Conservation (phyloP, 2,888 invertebrate species). For the Diplolepis rosae region DNA sequence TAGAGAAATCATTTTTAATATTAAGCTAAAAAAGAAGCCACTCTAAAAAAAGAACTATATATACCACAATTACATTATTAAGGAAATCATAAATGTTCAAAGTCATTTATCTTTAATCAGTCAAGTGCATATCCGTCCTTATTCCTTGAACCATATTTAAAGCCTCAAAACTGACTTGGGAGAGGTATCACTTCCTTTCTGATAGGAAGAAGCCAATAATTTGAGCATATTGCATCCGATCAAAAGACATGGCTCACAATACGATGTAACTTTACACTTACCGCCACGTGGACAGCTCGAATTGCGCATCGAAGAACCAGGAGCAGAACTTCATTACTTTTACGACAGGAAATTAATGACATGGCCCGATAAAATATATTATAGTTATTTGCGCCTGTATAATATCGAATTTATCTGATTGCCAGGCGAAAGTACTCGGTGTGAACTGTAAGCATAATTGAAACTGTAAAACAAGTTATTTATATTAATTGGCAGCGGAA, state of each 20-base stretch:
- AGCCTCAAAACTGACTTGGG: neutral
- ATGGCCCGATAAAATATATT: slow-evolving; percentile 18
- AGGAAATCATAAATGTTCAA: too few species aligned
- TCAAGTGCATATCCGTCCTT: too few species aligned
- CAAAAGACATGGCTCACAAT: neutral
- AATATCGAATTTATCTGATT: slow-evolving; percentile 23
- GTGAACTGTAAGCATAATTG: slow-evolving; percentile 14
- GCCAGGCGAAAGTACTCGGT: neutral
- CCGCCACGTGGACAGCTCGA: neutral
- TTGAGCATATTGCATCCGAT: neutral
- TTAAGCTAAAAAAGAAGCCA: too few species aligned
- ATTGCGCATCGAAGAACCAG: slow-evolving; percentile 8
- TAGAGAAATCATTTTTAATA: too few species aligned
- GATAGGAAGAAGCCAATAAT: neutral
- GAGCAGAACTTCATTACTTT: slow-evolving; percentile 24
- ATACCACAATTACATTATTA: too few species aligned
- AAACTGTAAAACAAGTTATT: slow-evolving; percentile 28
- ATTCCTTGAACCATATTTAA: neutral
- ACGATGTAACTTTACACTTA: neutral
- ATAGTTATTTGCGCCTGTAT: slow-evolving; percentile 29
- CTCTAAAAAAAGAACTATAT: too few species aligned
- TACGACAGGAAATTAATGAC: slow-evolving; percentile 30
- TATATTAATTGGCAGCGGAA: slow-evolving; percentile 23
- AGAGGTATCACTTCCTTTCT: neutral
- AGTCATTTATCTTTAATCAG: too few species aligned